Conservation (phyloP, 2,888 invertebrate species). For the Leptura quadrifasciata region DNA sequence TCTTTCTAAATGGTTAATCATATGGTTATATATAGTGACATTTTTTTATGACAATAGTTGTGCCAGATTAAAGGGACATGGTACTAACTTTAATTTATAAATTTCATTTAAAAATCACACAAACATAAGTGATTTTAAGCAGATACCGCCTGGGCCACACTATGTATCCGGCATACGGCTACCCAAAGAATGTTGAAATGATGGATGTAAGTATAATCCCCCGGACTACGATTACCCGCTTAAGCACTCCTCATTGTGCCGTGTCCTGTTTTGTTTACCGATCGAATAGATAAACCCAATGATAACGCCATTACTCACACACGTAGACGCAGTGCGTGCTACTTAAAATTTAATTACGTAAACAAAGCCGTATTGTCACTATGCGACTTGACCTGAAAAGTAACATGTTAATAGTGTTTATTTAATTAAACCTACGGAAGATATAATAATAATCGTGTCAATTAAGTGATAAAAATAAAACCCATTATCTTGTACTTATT, state of each 20-base stretch:
- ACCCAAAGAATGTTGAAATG: too few relatives aligned
- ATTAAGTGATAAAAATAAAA: not conserved
- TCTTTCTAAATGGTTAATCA: too few relatives aligned
- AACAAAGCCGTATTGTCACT: slow-evolving; percentile 9
- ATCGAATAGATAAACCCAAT: not conserved
- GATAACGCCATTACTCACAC: slow-evolving; percentile 15
- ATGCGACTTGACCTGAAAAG: not conserved
- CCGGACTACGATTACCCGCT: not conserved
- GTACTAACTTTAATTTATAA: too few relatives aligned
- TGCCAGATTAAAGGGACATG: too few relatives aligned
- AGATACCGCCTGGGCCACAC: too few relatives aligned
- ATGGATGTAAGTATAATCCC: not conserved
- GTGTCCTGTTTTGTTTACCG: slow-evolving; percentile 16
- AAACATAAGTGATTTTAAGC: too few relatives aligned
- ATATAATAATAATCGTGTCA: not conserved
- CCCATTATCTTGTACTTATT: not conserved
- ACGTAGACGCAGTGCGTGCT: slow-evolving; percentile 18
- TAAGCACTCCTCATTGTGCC: slow-evolving; percentile 12
- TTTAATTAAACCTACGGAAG: not conserved
- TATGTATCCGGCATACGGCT: too few relatives aligned
- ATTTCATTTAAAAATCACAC: too few relatives aligned
- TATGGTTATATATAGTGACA: too few relatives aligned
- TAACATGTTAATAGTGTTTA: not conserved
- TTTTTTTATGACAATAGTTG: too few relatives aligned
- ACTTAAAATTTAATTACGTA: slow-evolving; percentile 26